Conservation (phyloP, 2,113 vertebrate genomes). For the Thalassarche chlororhynchos region DNA sequence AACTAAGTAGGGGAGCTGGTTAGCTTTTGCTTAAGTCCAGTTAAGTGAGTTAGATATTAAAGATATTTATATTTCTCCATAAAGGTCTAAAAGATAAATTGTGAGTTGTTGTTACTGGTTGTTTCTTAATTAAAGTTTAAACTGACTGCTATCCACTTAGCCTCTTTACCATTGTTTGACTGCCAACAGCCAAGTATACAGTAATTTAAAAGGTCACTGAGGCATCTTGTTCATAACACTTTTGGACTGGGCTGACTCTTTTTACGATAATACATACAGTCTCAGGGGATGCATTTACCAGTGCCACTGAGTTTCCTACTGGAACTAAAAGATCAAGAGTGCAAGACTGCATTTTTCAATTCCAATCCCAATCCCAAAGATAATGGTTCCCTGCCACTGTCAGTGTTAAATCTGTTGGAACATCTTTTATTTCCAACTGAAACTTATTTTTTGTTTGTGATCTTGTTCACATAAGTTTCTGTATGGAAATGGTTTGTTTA, state of each 20-base stretch:
- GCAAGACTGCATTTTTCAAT: neutral
- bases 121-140: conserved; percentile 39
- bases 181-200: neutral
- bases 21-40: neutral
- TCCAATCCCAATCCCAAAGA: neutral
- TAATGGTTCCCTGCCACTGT: neutral
- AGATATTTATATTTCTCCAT: neutral
- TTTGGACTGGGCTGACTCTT: neutral
- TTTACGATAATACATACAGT: neutral
- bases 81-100: neutral
- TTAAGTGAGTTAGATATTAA: neutral
- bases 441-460: neutral
- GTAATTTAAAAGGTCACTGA: neutral
- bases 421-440: neutral
- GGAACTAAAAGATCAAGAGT: neutral
- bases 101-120: neutral
- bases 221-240: neutral
- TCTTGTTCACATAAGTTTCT: neutral
- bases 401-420: neutral
- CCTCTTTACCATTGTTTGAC: neutral
- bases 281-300: neutral
- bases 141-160: neutral
- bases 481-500: neutral
- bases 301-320: neutral
- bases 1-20: neutral